Percentiles rank a stretch among this genome's conserved stretches.
phyloP scores from a whole-genome alignment of 1,140 invertebrate species.

The Drosophila miranda region DNA sequence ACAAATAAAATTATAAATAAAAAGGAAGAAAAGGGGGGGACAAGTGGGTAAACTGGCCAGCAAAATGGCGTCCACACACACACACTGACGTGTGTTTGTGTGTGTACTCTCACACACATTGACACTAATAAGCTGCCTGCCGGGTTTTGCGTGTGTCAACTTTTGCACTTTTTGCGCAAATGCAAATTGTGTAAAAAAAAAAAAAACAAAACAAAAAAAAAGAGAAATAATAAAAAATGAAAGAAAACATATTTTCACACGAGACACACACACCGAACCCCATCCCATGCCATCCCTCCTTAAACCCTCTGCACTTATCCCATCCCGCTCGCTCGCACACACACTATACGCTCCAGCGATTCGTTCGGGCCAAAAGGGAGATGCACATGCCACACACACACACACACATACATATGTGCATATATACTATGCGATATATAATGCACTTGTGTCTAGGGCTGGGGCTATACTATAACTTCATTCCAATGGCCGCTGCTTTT shows the following conservation, averaged over 20 bases:
- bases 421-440: neutral
- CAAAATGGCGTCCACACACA: slow-evolving; percentile 68
- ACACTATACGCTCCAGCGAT: slow-evolving; percentile 67
- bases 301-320: neutral
- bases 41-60: slow-evolving; percentile 39
- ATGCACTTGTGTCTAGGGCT: neutral
- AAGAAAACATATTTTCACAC: slow-evolving; percentile 69
- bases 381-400: slow-evolving; percentile 13
- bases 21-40: neutral
- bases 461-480: slow-evolving; percentile 40
- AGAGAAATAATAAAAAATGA: slow-evolving; percentile 32
- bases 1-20: slow-evolving; percentile 47
- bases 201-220: neutral
- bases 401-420: slow-evolving; percentile 3
- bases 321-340: slow-evolving; percentile 12
- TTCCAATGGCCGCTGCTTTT: slow-evolving; percentile 61
- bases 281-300: neutral
- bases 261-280: slow-evolving; percentile 29
- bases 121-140: slow-evolving; percentile 36
- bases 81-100: slow-evolving; percentile 1
- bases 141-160: slow-evolving; percentile 70
- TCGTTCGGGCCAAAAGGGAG: slow-evolving; percentile 37
- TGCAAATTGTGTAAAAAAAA: slow-evolving; percentile 71
- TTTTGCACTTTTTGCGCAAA: slow-evolving; percentile 78
- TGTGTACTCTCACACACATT: slow-evolving; percentile 38